Evolutionary conservation across 2,888 invertebrate genomes (phyloP), one percentile per base, ranked within the genome.

Genomic region (Hypsopygia costalis): DNA sequence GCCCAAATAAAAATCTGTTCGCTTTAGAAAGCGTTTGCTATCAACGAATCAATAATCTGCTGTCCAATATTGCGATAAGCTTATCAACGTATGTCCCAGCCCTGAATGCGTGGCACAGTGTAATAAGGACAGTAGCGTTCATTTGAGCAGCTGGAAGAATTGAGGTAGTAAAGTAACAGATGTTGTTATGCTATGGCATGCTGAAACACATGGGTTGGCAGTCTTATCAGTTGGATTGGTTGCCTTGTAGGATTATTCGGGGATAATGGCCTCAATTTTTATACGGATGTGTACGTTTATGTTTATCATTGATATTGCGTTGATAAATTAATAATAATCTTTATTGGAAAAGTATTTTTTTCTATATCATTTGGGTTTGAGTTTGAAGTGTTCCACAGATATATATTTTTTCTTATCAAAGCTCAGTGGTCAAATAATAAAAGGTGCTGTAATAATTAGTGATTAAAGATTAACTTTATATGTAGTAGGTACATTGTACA

Each of bases 1-100:
- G 39, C 33, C 41, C 51, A 55, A 62, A 73, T 70, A 73, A 71
- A 79, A 81, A 83, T 83, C 81, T 69, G 70, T 66, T 69, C 66
- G 31, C 41, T 38, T 54, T 74, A 74, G 72, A 80, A 79, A 80
- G 74, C 57, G 40, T 52, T 44, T 28, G 46, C 76, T 85, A 86
- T 87, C 86, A 69, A 44, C 55, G 60, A 81, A 86, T 86, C 86
- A 85, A 86, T 87, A 87, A 79, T 69, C 69, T 71, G 58, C 70
- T 68, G 72, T 69, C 74, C 67, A 75, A 77, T 79, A 73, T 58
- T 60, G 58, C 61, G 58, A 70, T 69, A 81, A 73, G 62, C 64
- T 43, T 72, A 75, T 73, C 72, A 62, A 58, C 63, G 62, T 42
- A 43, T 58, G 11, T 44, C 9, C 52, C 62, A 66, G 51, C 62